Evolutionary conservation across 2,888 invertebrate genomes (phyloP), one percentile per base, ranked within the genome.

Genomic region (Mechanitis mazaeus): DNA sequence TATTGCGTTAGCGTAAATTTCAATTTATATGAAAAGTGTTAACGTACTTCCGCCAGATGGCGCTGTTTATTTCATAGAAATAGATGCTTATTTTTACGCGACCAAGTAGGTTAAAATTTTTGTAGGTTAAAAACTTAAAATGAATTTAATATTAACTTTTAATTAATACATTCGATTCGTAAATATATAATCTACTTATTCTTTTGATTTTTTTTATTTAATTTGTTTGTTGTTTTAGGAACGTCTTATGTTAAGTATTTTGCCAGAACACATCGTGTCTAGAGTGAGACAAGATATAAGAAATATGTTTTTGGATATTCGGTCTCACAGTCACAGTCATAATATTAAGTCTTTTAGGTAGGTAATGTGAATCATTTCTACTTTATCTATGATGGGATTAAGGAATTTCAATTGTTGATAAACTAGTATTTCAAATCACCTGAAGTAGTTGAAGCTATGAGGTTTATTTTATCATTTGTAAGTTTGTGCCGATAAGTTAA

Each of bases 181-280:
- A n/a, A n/a, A n/a, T n/a, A n/a, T 20, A 20, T 20, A 20, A 20
- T 20, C 20, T 12, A 31, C 50, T 50, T 31, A 4, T 31, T 50
- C 31, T 31, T 11, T 7, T 6, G 0, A 20, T 3, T 3, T 47
- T 3, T 6, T 47, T 47, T 6, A n/a, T 46, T 56, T 3, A 2
- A 28, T 28, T 28, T 11, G 56, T 59, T 59, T 61, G n/a, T n/a
- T n/a, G n/a, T 79, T 78, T 59, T 78, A 96, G 95, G 96, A 97
- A 83, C 94, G 95, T 72, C 91, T 97, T 2, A 93, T 97, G 84
- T 87, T 94, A 58, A 97, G 96, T 73, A 96, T 97, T 67, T 91
- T 98, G 35, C 98, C 98, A 0, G 93, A 94, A 58, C 96, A 97
- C 75, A 94, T 97, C 58, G 95, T 96, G 3, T 91, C 91, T 9